Base-by-base conservation (phyloP, 2,797 vertebrate species). In the Malurus splendens region DNA sequence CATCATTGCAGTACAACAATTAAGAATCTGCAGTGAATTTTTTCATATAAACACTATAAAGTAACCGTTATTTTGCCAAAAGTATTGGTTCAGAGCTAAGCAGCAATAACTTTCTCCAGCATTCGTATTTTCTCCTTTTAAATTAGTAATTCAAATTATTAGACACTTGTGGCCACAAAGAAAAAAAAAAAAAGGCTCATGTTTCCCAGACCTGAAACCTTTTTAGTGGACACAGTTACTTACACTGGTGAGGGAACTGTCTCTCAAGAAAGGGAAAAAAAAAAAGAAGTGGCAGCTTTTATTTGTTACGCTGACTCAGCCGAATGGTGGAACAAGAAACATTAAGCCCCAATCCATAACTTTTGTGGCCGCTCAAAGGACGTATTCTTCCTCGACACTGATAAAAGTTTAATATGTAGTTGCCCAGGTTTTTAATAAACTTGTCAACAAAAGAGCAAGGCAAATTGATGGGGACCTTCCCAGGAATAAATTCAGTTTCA, bases 381-480 rank as follows among this genome's bases (percentile, higher is more conserved):
- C 18, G 50, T 87, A 87, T 92, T 96, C 86, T 94, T 95, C 95
- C 94, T 93, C 92, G 88, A 92, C 72, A 66, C 95, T 96, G 96
- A 97, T 97, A 96, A 97, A 97, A 97, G 92, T 97, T 97, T 96
- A 97, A 97, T 94, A 94, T 72, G 73, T 86, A 96, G 87, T 93
- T 93, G 94, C 89, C 90, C 7, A 11, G 89, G 93, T 96, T 96
- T 98, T 98, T 98, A 98, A 98, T 98, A 98, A 98, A 98, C 96
- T 96, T 98, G 97, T 98, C 98, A 97, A 94, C 96, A 93, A 94
- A 93, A 90, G 96, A 97, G 95, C 96, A 93, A 52, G 47, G 90
- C 86, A 96, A 97, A 98, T 96, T 96, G 97, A 98, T 97, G 96
- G 96, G 93, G 90, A 94, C 91, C 96, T 94, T 95, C 94, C 96